phyloP scores from a whole-genome alignment of 1,140 invertebrate species.

The Rhynchophorus ferrugineus region DNA sequence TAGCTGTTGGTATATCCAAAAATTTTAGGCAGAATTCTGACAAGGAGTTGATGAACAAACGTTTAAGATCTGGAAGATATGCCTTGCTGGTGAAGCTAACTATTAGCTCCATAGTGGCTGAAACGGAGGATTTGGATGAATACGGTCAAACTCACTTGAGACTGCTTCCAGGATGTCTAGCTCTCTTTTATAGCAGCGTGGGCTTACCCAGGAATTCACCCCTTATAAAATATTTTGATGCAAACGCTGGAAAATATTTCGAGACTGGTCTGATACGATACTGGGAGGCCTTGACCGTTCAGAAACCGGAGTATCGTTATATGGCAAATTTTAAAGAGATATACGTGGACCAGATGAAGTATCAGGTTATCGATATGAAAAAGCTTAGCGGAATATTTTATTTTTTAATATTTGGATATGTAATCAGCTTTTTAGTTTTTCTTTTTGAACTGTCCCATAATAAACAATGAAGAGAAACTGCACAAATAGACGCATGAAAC shows the following conservation, averaged over 20 bases:
- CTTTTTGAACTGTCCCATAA: too few relatives aligned
- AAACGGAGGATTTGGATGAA: conserved; percentile 10
- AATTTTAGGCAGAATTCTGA: conserved; percentile 9
- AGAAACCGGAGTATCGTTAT: conserved; percentile 8
- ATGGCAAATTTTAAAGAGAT: conserved; percentile 13
- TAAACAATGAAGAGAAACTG: too few relatives aligned
- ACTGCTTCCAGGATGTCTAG: conserved; percentile 13
- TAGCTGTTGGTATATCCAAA: conserved; percentile 5
- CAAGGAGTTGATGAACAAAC: neutral
- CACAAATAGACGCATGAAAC: too few relatives aligned
- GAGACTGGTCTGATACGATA: conserved; percentile 3
- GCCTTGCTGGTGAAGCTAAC: conserved; percentile 9
- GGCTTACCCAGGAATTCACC: conserved; percentile 14
- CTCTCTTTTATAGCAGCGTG: conserved; percentile 12
- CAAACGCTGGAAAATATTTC: neutral
- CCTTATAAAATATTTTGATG: conserved; percentile 8
- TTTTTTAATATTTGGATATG: conserved; percentile 9
- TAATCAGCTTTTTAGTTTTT: conserved; percentile 6
- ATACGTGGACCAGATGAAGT: conserved; percentile 2
- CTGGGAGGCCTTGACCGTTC: conserved; percentile 3
- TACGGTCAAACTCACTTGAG: conserved; percentile 8
- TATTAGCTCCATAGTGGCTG: neutral
- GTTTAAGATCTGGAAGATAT: neutral
- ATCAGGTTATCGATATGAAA: conserved; percentile 3
- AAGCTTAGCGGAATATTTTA: conserved; percentile 12